Percentiles rank a stretch among this genome's conserved stretches.
These are phyloP conservation scores for Trogon melanurus DNA, from an alignment of 2,113 vertebrate genomes.

Conservation along the genomic window DNA sequence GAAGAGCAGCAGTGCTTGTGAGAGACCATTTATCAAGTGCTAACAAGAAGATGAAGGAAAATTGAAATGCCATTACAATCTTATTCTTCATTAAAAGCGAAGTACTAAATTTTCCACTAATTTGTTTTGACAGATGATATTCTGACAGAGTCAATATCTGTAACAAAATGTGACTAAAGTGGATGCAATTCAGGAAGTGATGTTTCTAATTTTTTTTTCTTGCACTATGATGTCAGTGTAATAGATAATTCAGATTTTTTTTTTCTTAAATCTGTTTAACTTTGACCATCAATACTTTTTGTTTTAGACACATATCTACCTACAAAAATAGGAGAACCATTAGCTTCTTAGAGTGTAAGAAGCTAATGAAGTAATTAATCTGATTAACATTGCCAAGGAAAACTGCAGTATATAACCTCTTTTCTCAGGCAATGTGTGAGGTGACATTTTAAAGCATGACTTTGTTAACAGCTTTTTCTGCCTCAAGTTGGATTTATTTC, in stretches of 20 bases:
- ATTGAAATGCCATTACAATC: conserved; percentile 23
- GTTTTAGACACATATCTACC: background rate
- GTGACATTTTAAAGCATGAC: background rate
- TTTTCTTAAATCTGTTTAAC: background rate
- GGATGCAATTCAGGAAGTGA: conserved; percentile 27
- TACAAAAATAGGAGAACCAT: background rate
- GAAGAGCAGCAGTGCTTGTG: background rate
- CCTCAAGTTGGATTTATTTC: conserved; percentile 12
- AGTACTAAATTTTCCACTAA: conserved; percentile 28
- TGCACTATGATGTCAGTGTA: background rate
- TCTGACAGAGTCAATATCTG: conserved; percentile 13
- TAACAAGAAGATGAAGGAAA: conserved; percentile 22
- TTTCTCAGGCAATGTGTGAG: background rate
- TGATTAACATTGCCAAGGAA: background rate
- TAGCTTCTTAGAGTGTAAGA: background rate
- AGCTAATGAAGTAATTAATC: background rate
- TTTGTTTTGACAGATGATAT: conserved; percentile 49
- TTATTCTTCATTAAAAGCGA: conserved; percentile 23
- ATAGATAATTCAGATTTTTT: background rate
- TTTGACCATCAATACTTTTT: background rate
- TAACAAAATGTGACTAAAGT: conserved; percentile 43
- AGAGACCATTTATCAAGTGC: conserved; percentile 42
- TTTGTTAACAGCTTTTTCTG: background rate
- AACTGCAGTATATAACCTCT: conserved; percentile 1
- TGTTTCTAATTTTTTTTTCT: background rate